phyloP scores from a whole-genome alignment of 1,140 invertebrate species.

The Drosophila ironensis region DNA sequence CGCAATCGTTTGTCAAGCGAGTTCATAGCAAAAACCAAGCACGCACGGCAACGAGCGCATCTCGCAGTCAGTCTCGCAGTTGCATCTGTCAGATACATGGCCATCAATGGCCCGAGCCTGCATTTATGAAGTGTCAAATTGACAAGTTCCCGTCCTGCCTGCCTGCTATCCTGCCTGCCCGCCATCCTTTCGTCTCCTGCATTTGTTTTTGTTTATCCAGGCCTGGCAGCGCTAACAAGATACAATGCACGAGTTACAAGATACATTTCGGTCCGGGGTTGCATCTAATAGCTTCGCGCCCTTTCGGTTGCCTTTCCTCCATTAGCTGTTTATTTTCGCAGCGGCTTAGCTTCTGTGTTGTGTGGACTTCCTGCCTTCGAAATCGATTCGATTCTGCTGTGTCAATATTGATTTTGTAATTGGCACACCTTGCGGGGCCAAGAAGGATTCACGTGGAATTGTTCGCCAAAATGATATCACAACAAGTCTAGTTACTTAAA shows the following conservation, averaged over 20 bases:
- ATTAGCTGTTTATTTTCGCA: constrained; percentile 50
- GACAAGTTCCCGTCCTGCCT: constrained; percentile 55
- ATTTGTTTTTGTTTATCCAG: constrained; percentile 45
- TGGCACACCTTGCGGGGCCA: constrained; percentile 33
- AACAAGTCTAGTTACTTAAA: constrained; percentile 4
- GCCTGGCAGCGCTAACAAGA: constrained; percentile 59
- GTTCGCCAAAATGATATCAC: constrained; percentile 26
- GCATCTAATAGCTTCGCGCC: constrained; percentile 30
- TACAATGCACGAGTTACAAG: constrained; percentile 20
- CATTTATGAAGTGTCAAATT: constrained; percentile 80
- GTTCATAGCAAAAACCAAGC: constrained; percentile 62
- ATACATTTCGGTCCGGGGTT: constrained; percentile 35
- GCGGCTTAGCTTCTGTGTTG: constrained; percentile 43
- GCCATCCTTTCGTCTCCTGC: constrained; percentile 1
- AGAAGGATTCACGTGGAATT: not conserved
- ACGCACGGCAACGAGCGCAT: constrained; percentile 33
- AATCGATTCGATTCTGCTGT: constrained; percentile 36
- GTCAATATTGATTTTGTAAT: constrained; percentile 72
- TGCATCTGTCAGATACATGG: constrained; percentile 69
- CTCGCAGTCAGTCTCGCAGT: constrained; percentile 20
- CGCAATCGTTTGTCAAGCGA: constrained; percentile 77
- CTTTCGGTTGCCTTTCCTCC: constrained; percentile 3
- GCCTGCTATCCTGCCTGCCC: constrained; percentile 1
- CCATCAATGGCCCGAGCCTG: constrained; percentile 34
- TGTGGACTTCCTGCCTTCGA: constrained; percentile 22